Evolutionary conservation across 2,113 vertebrate species (phyloP).

Genomic region (Sander lucioperca): DNA sequence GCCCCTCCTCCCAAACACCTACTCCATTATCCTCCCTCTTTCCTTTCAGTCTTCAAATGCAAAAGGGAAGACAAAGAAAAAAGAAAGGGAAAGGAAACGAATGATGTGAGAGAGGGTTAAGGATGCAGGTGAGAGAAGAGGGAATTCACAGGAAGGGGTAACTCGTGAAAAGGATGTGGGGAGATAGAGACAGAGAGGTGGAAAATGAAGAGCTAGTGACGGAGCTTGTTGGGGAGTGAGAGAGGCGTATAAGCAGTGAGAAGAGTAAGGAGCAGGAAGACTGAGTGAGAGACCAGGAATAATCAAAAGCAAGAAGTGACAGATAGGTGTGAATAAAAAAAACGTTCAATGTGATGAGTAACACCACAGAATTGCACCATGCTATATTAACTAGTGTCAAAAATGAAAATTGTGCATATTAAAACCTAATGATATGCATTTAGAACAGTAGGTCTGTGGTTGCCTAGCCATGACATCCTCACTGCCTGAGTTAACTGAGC

Average conservation of each 20-base stretch:
- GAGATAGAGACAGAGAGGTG: slow-evolving; percentile 24
- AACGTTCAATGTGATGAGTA: too few species aligned
- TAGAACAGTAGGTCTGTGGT: slow-evolving; percentile 20
- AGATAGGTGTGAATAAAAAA: slow-evolving; percentile 27
- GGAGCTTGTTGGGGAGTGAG: slow-evolving; percentile 27
- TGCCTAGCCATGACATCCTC: slow-evolving; percentile 55
- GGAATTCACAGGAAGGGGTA: slow-evolving; percentile 45
- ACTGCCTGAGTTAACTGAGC: slow-evolving; percentile 83
- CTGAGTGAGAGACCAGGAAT: slow-evolving; percentile 11
- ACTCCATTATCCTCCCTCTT: slow-evolving; percentile 44
- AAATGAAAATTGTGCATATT: slow-evolving; percentile 21
- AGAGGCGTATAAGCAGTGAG: slow-evolving; percentile 6
- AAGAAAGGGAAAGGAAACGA: slow-evolving; percentile 22
- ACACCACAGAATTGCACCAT: too few species aligned
- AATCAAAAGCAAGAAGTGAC: slow-evolving; percentile 32
- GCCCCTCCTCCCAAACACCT: slow-evolving; percentile 21
- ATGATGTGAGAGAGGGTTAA: slow-evolving; percentile 33
- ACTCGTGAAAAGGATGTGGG: slow-evolving; percentile 36
- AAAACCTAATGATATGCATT: slow-evolving; percentile 31
- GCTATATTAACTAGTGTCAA: background rate
- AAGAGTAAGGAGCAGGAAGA: slow-evolving; percentile 5
- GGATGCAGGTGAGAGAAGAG: slow-evolving; percentile 40
- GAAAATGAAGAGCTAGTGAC: slow-evolving; percentile 25
- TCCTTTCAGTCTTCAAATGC: slow-evolving; percentile 33
- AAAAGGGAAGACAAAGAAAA: slow-evolving; percentile 37